A percentile compares a stretch with the other conserved stretches of the same genome.
phyloP scores from a whole-genome alignment of 2,113 vertebrate genomes.

The Eclectus roratus region DNA sequence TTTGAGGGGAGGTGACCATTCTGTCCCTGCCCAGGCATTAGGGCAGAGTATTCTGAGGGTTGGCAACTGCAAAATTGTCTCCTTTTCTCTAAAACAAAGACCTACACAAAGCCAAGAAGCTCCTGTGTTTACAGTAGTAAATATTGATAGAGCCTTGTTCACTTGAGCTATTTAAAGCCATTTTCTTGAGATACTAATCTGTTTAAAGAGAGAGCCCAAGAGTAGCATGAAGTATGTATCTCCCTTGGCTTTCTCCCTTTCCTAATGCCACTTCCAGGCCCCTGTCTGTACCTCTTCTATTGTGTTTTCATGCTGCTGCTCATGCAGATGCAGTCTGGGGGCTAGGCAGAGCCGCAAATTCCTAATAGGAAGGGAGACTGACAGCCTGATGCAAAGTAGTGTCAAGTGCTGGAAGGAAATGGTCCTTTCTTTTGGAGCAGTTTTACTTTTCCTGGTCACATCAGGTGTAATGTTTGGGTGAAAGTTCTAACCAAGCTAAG shows the following conservation, averaged over 20 bases:
- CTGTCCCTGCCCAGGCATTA: neutral
- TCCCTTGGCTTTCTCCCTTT: neutral
- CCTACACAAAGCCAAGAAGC: neutral
- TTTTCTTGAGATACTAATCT: neutral
- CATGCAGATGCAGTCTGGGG: fast-evolving
- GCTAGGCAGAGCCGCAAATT: fast-evolving
- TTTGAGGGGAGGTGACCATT: neutral
- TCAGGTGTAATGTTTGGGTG: neutral
- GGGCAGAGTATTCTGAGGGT: neutral
- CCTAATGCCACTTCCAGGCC: neutral
- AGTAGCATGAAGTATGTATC: neutral
- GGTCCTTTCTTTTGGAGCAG: neutral
- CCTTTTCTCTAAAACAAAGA: neutral
- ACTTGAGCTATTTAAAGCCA: neutral
- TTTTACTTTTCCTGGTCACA: neutral
- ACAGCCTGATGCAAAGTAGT: neutral
- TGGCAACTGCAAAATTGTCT: neutral
- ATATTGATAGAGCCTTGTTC: neutral
- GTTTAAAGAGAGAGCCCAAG: neutral
- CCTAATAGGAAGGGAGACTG: neutral
- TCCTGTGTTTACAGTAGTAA: neutral
- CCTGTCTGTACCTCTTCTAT: neutral
- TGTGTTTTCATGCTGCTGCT: neutral
- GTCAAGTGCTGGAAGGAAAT: neutral
- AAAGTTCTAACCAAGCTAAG: neutral